Evolutionary conservation across 2,888 invertebrate genomes (phyloP).

Genomic region (Leptopilina syphax): DNA sequence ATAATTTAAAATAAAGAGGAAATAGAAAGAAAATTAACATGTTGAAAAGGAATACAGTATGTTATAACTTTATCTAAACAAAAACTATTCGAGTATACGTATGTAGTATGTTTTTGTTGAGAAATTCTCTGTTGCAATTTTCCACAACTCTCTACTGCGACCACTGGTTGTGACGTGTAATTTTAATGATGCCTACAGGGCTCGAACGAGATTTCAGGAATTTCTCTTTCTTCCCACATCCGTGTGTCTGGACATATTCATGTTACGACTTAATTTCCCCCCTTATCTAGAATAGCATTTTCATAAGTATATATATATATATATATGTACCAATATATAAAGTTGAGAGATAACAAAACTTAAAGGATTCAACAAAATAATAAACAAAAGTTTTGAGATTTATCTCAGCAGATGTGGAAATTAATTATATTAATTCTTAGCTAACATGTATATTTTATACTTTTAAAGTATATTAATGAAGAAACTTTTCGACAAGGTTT

Average conservation of each 20-base stretch:
- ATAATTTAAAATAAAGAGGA: not conserved
- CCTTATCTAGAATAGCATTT: not conserved
- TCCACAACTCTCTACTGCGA: not conserved
- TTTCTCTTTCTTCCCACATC: not conserved
- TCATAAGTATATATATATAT: too few relatives aligned
- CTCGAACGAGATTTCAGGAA: not conserved
- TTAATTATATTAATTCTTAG: not conserved
- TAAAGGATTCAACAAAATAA: not conserved
- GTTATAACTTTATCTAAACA: not conserved
- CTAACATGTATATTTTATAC: not conserved
- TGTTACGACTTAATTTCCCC: slow-evolving; percentile 13
- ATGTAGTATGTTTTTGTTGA: not conserved
- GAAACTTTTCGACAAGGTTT: not conserved
- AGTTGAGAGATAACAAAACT: not conserved
- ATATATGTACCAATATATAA: not conserved
- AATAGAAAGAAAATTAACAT: not conserved
- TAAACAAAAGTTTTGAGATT: not conserved
- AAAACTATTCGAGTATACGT: not conserved
- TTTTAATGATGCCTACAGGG: slow-evolving; percentile 23
- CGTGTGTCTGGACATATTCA: not conserved
- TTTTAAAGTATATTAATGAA: not conserved
- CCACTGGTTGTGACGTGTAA: not conserved
- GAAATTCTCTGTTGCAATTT: slow-evolving; percentile 12
- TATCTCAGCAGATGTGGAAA: not conserved
- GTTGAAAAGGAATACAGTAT: not conserved